Conservation (phyloP, 2,888 invertebrate genomes). For the Pristionchus fissidentatus region DNA sequence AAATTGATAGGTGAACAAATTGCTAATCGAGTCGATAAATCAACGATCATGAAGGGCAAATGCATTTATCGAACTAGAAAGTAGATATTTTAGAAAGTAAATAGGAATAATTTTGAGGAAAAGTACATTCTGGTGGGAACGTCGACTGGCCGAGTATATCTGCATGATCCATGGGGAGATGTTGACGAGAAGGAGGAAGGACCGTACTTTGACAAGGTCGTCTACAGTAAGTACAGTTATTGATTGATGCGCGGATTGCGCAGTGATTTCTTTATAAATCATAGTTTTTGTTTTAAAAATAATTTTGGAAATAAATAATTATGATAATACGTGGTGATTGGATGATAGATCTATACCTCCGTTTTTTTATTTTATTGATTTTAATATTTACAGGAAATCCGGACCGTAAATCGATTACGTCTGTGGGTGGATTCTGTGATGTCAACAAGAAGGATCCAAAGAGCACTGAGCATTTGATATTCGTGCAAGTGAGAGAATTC, state of each 20-base stretch:
- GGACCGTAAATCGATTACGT: not conserved
- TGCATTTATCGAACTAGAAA: too few relatives aligned
- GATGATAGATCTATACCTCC: too few relatives aligned
- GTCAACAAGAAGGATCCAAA: not conserved
- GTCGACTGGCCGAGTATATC: slow-evolving; percentile 1
- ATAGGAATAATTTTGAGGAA: too few relatives aligned
- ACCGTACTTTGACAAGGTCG: not conserved
- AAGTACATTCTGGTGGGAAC: not conserved
- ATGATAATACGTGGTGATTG: too few relatives aligned
- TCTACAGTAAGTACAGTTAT: slow-evolving; percentile 6
- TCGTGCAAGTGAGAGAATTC: slow-evolving; percentile 1
- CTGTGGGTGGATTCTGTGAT: not conserved
- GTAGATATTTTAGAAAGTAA: too few relatives aligned
- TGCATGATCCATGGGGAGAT: slow-evolving; percentile 19
- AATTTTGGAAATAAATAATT: too few relatives aligned
- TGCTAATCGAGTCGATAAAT: too few relatives aligned
- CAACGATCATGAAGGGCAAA: too few relatives aligned
- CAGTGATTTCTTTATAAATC: not conserved
- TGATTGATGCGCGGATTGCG: not conserved
- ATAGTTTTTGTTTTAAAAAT: not conserved
- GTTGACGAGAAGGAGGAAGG: not conserved
- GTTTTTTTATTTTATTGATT: not conserved
- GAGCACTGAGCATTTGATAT: not conserved
- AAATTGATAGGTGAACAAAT: too few relatives aligned
- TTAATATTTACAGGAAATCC: not conserved